Conservation (phyloP, 2,888 invertebrate species). For the Acutogordius australiensis region DNA sequence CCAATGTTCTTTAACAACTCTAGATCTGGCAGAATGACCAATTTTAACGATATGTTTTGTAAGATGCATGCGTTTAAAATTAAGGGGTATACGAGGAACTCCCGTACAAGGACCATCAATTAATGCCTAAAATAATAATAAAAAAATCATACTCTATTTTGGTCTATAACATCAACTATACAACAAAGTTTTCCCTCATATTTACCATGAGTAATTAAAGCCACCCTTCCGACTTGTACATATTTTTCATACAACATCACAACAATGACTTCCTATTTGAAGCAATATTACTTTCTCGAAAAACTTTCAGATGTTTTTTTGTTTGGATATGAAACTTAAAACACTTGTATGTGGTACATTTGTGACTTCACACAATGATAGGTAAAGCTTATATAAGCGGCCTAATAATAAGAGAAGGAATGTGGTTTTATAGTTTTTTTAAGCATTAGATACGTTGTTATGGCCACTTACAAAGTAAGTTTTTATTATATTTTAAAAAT, state of each 20-base stretch:
- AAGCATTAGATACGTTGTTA: too few relatives aligned
- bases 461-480: too few relatives aligned
- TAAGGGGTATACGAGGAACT: constrained; percentile 44
- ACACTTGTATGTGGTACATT: too few relatives aligned
- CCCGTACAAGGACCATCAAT: constrained; percentile 66
- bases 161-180: constrained; percentile 85
- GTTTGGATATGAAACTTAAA: too few relatives aligned
- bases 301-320: too few relatives aligned
- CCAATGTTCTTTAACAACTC: constrained; percentile 66
- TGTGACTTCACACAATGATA: too few relatives aligned
- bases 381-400: too few relatives aligned
- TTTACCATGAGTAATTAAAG: constrained; percentile 62
- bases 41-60: constrained; percentile 57
- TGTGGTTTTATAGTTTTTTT: too few relatives aligned
- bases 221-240: constrained; percentile 87
- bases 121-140: constrained; percentile 36
- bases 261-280: too few relatives aligned
- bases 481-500: too few relatives aligned
- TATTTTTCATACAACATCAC: constrained; percentile 34
- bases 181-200: constrained; percentile 63
- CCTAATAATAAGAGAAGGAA: too few relatives aligned
- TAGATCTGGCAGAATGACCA: constrained; percentile 53
- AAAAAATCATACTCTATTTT: constrained; percentile 42
- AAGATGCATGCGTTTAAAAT: constrained; percentile 60
- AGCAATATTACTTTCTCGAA: too few relatives aligned